A percentile compares a stretch with the other conserved stretches of the same genome.
These are phyloP conservation scores for Drosophila seguyi DNA, from an alignment of 1,140 invertebrate genomes.

Conservation along the genomic window DNA sequence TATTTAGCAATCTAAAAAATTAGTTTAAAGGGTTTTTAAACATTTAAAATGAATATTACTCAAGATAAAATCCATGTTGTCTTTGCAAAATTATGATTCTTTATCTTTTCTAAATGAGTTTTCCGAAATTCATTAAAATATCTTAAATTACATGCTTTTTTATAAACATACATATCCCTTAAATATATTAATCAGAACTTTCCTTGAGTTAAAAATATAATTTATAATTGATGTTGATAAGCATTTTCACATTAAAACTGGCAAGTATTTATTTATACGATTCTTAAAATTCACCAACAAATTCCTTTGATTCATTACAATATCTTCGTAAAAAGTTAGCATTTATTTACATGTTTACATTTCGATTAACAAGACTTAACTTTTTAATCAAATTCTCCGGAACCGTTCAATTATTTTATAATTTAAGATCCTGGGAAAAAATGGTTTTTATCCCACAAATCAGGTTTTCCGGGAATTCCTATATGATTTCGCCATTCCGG, in stretches of 20 bases:
- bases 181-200: too few species aligned
- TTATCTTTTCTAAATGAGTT: too few species aligned
- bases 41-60: too few species aligned
- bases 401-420: not conserved
- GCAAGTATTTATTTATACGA: not conserved
- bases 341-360: not conserved
- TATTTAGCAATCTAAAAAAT: too few species aligned
- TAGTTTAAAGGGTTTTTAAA: too few species aligned
- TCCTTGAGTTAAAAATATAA: too few species aligned
- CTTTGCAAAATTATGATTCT: not conserved
- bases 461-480: not conserved
- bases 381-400: not conserved
- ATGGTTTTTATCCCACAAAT: not conserved
- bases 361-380: not conserved
- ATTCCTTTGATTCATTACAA: not conserved
- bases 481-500: slow-evolving; percentile 7
- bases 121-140: too few species aligned
- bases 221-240: too few species aligned
- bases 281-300: not conserved
- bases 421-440: not conserved
- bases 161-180: too few species aligned
- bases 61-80: too few species aligned
- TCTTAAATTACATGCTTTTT: too few species aligned
- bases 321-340: not conserved
- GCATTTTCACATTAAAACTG: not conserved